phyloP scores from a whole-genome alignment of 2,888 invertebrate species.

The Magallana nippona region DNA sequence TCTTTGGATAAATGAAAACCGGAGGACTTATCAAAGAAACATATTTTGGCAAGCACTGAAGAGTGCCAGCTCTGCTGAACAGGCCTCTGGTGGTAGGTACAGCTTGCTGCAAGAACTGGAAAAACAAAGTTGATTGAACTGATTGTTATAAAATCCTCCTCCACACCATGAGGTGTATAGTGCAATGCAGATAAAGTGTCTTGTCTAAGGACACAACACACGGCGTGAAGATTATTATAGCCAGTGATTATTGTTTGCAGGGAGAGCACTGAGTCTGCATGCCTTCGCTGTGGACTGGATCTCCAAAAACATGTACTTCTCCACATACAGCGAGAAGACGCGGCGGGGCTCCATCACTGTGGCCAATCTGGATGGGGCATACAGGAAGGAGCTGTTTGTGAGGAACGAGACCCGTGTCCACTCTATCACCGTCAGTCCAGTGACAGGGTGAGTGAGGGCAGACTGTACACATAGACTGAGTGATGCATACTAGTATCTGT shows the following conservation, averaged over 20 bases:
- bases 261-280: conserved; percentile 80
- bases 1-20: no score
- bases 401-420: conserved; percentile 74
- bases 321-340: conserved; percentile 81
- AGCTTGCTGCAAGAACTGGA: no score
- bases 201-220: no score
- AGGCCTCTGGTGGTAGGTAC: no score
- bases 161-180: no score
- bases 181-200: no score
- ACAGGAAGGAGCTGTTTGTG: conserved; percentile 82
- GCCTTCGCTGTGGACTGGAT: conserved; percentile 92
- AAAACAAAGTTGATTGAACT: conserved; percentile 62
- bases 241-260: not conserved
- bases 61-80: no score
- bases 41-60: no score
- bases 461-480: no score
- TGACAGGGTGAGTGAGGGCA: conserved; percentile 80
- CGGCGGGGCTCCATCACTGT: conserved; percentile 83
- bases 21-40: no score
- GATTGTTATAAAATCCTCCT: no score
- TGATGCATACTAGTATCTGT: no score
- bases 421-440: conserved; percentile 87
- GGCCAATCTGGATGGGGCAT: conserved; percentile 87
- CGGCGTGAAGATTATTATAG: not conserved
- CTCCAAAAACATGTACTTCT: conserved; percentile 88